phyloP scores from a whole-genome alignment of 2,888 invertebrate genomes.

The Eupeodes luniger region DNA sequence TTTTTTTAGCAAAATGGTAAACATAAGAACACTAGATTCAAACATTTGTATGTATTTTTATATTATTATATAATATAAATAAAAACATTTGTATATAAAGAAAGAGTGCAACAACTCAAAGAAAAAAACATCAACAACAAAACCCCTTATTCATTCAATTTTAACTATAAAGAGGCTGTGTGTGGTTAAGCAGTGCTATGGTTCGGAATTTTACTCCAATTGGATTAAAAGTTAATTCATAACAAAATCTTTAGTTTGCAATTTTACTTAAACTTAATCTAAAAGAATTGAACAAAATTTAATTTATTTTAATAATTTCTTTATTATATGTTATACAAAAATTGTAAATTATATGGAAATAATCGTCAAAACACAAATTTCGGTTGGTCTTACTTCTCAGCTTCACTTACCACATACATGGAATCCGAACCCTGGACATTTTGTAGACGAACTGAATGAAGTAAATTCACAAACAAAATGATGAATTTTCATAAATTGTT shows the following conservation, averaged over 20 bases:
- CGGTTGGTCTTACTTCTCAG: too few species aligned
- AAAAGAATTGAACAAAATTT: too few species aligned
- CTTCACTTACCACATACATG: too few species aligned
- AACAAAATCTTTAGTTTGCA: not conserved
- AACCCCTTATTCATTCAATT: not conserved
- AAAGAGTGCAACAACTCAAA: not conserved
- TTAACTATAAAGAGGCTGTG: not conserved
- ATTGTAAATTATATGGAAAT: too few species aligned
- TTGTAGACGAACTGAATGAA: slow-evolving; percentile 9
- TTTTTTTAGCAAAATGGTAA: slow-evolving; percentile 49
- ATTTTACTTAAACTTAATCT: too few species aligned
- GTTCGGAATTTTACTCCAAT: not conserved
- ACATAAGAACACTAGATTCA: not conserved
- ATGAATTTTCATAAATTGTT: slow-evolving; percentile 37
- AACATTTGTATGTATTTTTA: not conserved
- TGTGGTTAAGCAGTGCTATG: not conserved
- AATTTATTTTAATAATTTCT: too few species aligned
- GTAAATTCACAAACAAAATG: slow-evolving; percentile 50
- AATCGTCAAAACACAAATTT: too few species aligned
- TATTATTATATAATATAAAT: not conserved
- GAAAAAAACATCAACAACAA: not conserved
- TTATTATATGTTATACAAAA: too few species aligned
- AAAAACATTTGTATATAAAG: not conserved
- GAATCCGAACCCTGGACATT: slow-evolving; percentile 18
- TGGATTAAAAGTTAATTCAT: not conserved